Percentiles rank a stretch among this genome's conserved stretches.
phyloP scores from a whole-genome alignment of 2,797 vertebrate species.

The Enteromius treurensis region DNA sequence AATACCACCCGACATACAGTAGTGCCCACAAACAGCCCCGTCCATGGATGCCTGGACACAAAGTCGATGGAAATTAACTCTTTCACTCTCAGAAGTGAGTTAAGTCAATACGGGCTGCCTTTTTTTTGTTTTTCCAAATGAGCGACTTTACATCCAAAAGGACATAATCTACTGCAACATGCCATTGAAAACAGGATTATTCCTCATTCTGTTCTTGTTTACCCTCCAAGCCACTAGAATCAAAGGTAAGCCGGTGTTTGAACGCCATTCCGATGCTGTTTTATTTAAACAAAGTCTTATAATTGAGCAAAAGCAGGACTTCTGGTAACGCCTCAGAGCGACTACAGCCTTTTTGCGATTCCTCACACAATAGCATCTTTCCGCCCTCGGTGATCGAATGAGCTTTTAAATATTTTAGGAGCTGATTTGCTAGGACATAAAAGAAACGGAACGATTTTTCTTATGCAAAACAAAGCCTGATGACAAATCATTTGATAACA shows the following conservation, averaged over 20 bases:
- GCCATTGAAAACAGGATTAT: conserved; percentile 85
- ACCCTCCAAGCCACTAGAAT: conserved; percentile 84
- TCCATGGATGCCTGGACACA: conserved; percentile 54
- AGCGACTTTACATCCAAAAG: conserved; percentile 61
- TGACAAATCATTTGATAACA: conserved; percentile 18
- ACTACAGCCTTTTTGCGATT: not conserved
- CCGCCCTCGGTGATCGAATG: not conserved
- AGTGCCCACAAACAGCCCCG: conserved; percentile 13
- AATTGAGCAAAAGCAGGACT: conserved; percentile 38
- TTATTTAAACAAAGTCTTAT: conserved; percentile 37
- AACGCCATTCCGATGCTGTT: conserved; percentile 28
- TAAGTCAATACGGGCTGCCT: conserved; percentile 58
- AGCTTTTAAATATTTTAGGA: conserved; percentile 32
- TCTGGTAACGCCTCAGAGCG: conserved; percentile 12
- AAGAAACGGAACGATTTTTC: conserved; percentile 12
- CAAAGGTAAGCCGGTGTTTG: conserved; percentile 83
- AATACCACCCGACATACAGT: conserved; percentile 24
- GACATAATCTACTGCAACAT: conserved; percentile 77
- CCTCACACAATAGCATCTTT: conserved; percentile 5
- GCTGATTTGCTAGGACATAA: conserved; percentile 19
- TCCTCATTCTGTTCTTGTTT: conserved; percentile 84
- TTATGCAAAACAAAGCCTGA: not conserved
- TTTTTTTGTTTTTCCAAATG: conserved; percentile 66
- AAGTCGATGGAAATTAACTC: conserved; percentile 50
- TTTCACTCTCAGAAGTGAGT: conserved; percentile 58